Evolutionary conservation across 1,140 invertebrate genomes (phyloP).

Genomic region (Pseudachorutes palmiensis): DNA sequence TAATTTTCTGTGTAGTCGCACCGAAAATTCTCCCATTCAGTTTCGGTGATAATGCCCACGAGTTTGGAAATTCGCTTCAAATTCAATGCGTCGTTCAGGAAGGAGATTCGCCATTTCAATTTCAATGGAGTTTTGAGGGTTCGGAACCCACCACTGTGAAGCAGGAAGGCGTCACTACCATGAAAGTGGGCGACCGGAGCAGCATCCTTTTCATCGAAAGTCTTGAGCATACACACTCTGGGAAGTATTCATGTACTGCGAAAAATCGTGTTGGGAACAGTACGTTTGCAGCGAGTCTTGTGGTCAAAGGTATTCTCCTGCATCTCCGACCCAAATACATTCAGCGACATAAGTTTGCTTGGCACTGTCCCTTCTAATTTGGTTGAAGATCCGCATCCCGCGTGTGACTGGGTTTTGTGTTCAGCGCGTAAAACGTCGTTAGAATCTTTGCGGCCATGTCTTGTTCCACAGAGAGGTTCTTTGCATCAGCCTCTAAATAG

Average conservation of each 20-base stretch:
- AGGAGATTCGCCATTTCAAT: slow-evolving; percentile 43
- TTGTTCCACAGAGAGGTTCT: too few species aligned
- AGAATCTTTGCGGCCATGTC: too few species aligned
- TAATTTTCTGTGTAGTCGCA: slow-evolving; percentile 45
- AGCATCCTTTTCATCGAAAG: slow-evolving; percentile 67
- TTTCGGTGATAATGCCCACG: slow-evolving; percentile 44
- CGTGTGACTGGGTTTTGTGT: too few species aligned
- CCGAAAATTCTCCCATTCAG: slow-evolving; percentile 63
- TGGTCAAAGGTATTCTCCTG: slow-evolving; percentile 41
- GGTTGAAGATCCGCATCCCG: too few species aligned
- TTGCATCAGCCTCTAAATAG: too few species aligned
- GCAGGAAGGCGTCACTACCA: slow-evolving; percentile 43
- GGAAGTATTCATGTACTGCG: slow-evolving; percentile 64
- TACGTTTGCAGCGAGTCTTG: slow-evolving; percentile 50
- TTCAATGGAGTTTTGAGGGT: slow-evolving; percentile 46
- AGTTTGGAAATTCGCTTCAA: slow-evolving; percentile 37
- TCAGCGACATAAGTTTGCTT: too few species aligned
- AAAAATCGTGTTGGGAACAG: slow-evolving; percentile 58
- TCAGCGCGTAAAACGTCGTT: too few species aligned
- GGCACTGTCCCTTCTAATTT: too few species aligned
- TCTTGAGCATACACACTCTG: slow-evolving; percentile 61
- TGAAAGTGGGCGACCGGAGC: slow-evolving; percentile 45
- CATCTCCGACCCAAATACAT: not conserved
- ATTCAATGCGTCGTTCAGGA: slow-evolving; percentile 42
- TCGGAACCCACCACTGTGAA: slow-evolving; percentile 49